Conservation (phyloP, 2,888 invertebrate genomes). For the Clusia tigrina region DNA sequence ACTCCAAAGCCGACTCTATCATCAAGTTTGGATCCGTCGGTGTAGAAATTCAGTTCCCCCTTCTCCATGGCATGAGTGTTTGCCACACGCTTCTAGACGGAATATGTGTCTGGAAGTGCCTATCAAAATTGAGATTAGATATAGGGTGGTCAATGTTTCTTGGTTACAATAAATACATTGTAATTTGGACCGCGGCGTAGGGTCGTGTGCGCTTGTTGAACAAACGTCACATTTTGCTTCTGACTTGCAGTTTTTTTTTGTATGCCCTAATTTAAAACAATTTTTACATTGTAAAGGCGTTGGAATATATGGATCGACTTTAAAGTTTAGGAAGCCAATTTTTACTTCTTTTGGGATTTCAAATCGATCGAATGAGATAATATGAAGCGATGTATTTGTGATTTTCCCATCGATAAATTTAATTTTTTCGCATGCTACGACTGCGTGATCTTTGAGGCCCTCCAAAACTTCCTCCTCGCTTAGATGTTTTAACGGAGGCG, state of each 20-base stretch:
- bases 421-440: slow-evolving; percentile 14
- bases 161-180: slow-evolving; percentile 18
- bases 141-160: no score
- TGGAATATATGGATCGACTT: slow-evolving; percentile 17
- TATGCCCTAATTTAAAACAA: slow-evolving; percentile 12
- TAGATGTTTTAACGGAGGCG: background rate
- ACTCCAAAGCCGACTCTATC: no score
- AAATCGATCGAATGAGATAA: slow-evolving; percentile 14
- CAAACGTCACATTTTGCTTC: slow-evolving; percentile 17
- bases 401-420: slow-evolving; percentile 10
- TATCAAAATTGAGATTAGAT: no score
- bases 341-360: slow-evolving; percentile 20
- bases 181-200: slow-evolving; percentile 5
- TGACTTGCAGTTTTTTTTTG: slow-evolving; percentile 14
- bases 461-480: slow-evolving; percentile 2
- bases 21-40: no score
- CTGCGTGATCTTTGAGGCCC: slow-evolving; percentile 14
- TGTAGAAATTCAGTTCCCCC: no score
- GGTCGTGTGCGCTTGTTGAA: slow-evolving; percentile 1
- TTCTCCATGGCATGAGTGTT: no score
- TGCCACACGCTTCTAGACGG: no score
- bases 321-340: slow-evolving; percentile 13
- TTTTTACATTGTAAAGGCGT: slow-evolving; percentile 20
- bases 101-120: no score
- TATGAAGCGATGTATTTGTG: slow-evolving; percentile 19